Conservation (phyloP, 2,113 vertebrate species). For the Rousettus leschenaultii region DNA sequence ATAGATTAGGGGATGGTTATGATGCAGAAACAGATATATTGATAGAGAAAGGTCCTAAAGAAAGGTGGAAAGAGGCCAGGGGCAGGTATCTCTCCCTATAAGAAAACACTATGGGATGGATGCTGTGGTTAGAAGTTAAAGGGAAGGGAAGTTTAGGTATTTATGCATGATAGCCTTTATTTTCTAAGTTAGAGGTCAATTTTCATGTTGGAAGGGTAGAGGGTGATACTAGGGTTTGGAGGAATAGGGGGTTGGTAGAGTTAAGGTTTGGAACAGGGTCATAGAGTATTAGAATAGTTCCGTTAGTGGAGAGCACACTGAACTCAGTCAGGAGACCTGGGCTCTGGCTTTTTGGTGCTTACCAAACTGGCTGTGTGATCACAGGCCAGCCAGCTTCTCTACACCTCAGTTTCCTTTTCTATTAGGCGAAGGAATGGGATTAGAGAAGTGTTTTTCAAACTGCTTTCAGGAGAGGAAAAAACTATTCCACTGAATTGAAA, state of each 20-base stretch:
- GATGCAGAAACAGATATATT: not conserved
- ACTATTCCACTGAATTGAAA: not conserved
- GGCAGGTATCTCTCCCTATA: not conserved
- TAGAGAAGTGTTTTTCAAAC: conserved; percentile 24
- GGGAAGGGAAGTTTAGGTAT: not conserved
- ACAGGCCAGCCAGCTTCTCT: not conserved
- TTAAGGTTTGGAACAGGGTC: not conserved
- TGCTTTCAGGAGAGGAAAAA: not conserved
- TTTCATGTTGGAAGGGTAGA: not conserved
- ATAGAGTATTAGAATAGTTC: not conserved
- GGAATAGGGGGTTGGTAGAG: not conserved
- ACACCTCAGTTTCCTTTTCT: conserved; percentile 24
- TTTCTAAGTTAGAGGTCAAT: not conserved
- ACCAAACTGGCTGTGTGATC: not conserved
- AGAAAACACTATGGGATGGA: not conserved
- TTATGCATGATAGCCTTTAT: not conserved
- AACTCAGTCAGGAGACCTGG: not conserved
- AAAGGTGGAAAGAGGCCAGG: not conserved
- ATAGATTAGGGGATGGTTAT: not conserved
- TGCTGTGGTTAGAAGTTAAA: not conserved
- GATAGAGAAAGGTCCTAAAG: not conserved
- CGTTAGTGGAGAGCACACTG: not conserved
- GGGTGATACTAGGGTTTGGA: not conserved
- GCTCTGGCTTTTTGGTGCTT: not conserved
- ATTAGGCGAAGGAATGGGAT: not conserved